Evolutionary conservation across 2,888 invertebrate genomes (phyloP).

Genomic region (Hirtodrosophila cameraria): DNA sequence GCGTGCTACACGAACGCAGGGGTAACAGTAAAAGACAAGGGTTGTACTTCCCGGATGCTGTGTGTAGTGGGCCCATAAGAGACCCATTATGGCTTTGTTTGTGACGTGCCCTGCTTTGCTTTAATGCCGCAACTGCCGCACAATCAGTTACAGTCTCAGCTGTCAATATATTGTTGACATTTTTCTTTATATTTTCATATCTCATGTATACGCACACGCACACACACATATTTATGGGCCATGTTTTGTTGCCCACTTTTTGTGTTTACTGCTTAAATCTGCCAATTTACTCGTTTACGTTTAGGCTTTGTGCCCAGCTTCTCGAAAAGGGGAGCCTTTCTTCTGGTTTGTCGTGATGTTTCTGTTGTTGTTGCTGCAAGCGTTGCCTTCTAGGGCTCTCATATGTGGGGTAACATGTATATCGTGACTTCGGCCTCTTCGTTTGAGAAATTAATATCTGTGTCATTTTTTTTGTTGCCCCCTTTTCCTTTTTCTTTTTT

Average conservation of each 20-base stretch:
- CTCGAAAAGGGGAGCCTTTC: slow-evolving; percentile 14
- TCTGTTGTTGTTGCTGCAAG: slow-evolving; percentile 4
- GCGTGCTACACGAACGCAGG: too few species aligned
- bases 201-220: slow-evolving; percentile 43
- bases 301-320: slow-evolving; percentile 66
- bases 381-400: slow-evolving; percentile 14
- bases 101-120: slow-evolving; percentile 75
- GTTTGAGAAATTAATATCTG: slow-evolving; percentile 77
- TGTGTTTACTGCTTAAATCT: slow-evolving; percentile 81
- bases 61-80: slow-evolving; percentile 43
- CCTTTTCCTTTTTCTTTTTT: neutral
- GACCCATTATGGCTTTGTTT: slow-evolving; percentile 76
- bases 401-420: slow-evolving; percentile 21
- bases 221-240: slow-evolving; percentile 32
- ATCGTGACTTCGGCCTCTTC: slow-evolving; percentile 49
- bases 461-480: slow-evolving; percentile 54
- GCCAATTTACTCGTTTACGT: slow-evolving; percentile 80
- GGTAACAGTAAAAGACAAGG: too few species aligned
- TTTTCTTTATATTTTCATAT: slow-evolving; percentile 75
- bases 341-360: neutral
- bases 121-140: slow-evolving; percentile 57
- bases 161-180: slow-evolving; percentile 81
- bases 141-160: slow-evolving; percentile 81
- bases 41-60: too few species aligned
- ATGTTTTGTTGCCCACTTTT: slow-evolving; percentile 76